phyloP scores from a whole-genome alignment of 2,797 vertebrate species.

The Morus bassanus region DNA sequence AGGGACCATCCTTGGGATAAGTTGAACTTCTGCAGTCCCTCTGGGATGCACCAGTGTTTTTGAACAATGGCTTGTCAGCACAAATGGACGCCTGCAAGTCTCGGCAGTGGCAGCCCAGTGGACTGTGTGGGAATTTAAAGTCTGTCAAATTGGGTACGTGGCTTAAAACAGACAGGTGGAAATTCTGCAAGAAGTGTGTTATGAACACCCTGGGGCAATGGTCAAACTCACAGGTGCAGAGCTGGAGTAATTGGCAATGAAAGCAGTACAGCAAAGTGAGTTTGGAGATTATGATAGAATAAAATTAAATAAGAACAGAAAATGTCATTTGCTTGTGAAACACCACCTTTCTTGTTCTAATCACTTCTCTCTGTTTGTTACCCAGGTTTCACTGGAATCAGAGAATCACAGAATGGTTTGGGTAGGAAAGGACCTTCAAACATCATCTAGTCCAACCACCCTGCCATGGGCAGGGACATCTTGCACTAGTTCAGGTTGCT shows the following conservation, averaged over 20 bases:
- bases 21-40: not conserved
- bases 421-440: not conserved
- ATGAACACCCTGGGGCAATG: not conserved
- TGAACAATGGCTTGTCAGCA: not conserved
- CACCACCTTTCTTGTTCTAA: not conserved
- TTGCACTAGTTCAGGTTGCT: not conserved
- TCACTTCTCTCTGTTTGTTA: not conserved
- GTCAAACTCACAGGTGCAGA: not conserved
- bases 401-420: not conserved
- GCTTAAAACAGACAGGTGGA: not conserved
- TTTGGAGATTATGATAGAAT: not conserved
- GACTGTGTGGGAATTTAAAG: not conserved
- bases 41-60: not conserved
- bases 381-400: not conserved
- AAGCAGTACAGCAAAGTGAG: not conserved
- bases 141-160: not conserved
- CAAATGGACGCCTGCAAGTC: fast-evolving
- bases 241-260: not conserved
- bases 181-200: not conserved
- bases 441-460: fast-evolving
- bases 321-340: not conserved
- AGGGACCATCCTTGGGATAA: not conserved
- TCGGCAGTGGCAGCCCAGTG: not conserved
- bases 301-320: not conserved
- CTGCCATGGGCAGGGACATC: not conserved